Conservation (phyloP, 2,113 vertebrate genomes). For the Tympanuchus pallidicinctus region DNA sequence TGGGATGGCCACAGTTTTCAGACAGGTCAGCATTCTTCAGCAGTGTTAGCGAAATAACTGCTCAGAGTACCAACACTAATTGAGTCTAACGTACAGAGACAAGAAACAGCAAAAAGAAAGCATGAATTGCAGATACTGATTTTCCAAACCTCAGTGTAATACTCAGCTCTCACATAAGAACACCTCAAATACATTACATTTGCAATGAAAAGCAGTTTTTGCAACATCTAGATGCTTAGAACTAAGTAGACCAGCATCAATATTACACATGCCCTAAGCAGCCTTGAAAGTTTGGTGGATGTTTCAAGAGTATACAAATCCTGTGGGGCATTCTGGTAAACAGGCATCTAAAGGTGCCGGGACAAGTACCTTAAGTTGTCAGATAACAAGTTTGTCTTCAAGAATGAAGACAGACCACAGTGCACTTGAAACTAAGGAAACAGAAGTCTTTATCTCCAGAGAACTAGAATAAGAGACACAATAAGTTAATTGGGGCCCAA, state of each 20-base stretch:
- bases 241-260: background rate
- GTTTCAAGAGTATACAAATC: background rate
- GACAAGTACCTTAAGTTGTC: background rate
- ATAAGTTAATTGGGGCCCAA: background rate
- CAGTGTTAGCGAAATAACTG: background rate
- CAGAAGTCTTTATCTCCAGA: background rate
- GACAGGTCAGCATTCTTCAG: background rate
- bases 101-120: background rate
- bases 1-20: background rate
- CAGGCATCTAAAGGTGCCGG: background rate
- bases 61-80: background rate
- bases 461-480: background rate
- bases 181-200: background rate
- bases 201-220: background rate
- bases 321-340: background rate
- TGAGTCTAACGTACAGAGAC: background rate
- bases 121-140: background rate
- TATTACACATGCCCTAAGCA: background rate
- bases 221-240: background rate
- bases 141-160: background rate
- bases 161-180: background rate
- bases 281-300: background rate
- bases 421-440: background rate
- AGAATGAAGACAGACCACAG: background rate
- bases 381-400: background rate